Evolutionary conservation across 2,888 invertebrate species (phyloP).

Genomic region (Buathra laborator): DNA sequence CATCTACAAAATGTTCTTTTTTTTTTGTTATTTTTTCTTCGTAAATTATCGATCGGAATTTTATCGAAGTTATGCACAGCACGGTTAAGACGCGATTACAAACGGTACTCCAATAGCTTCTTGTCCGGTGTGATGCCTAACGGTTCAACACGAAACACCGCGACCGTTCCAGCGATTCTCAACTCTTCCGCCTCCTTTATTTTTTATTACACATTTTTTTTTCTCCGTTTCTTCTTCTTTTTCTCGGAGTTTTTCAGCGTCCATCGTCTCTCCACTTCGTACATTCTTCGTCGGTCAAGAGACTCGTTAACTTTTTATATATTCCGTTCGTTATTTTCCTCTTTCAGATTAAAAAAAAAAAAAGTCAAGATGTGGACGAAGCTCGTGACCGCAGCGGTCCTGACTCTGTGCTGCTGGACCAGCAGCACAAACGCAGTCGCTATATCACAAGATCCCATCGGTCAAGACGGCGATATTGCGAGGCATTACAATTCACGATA

Average conservation of each 20-base stretch:
- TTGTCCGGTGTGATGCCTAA: conserved; percentile 54
- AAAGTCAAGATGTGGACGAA: conserved; percentile 52
- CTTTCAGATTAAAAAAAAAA: neutral
- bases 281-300: neutral
- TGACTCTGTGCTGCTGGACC: conserved; percentile 52
- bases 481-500: conserved; percentile 80
- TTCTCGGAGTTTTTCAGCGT: neutral
- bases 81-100: conserved; percentile 35
- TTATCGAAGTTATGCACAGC: conserved; percentile 34
- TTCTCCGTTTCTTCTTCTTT: neutral
- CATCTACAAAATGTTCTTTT: neutral
- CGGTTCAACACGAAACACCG: conserved; percentile 47
- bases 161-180: conserved; percentile 40
- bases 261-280: neutral
- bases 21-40: neutral
- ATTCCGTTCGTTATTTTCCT: conserved; percentile 7
- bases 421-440: conserved; percentile 49
- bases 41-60: conserved; percentile 19
- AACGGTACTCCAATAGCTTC: conserved; percentile 60
- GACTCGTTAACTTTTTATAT: conserved; percentile 7
- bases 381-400: conserved; percentile 23
- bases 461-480: conserved; percentile 76
- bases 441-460: conserved; percentile 60
- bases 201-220: conserved; percentile 8
- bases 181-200: conserved; percentile 10